Conservation (phyloP, 2,797 vertebrate species). For the Momotus momota region DNA sequence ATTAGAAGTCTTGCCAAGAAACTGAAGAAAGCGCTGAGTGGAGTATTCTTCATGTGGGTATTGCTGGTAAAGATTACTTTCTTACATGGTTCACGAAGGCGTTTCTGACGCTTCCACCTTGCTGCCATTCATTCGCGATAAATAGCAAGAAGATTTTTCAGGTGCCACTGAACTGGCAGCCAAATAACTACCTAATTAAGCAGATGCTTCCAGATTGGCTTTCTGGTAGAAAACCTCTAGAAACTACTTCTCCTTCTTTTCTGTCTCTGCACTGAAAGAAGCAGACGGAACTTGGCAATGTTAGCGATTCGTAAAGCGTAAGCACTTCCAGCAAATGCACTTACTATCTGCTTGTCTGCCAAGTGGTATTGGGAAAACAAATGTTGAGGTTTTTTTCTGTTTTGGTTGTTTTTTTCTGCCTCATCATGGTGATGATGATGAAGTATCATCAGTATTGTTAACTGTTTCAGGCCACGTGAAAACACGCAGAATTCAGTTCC, state of each 20-base stretch:
- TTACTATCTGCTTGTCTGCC: background rate
- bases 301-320: background rate
- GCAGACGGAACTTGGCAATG: background rate
- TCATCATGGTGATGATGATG: background rate
- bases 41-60: background rate
- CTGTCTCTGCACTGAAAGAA: background rate
- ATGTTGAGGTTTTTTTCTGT: background rate
- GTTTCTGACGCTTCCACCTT: background rate
- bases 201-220: background rate
- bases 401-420: background rate
- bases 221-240: background rate
- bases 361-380: slow-evolving; percentile 2
- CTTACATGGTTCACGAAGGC: background rate
- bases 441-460: background rate
- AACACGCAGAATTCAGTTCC: background rate
- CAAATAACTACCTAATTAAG: background rate
- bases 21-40: background rate
- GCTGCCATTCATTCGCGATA: background rate
- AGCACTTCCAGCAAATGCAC: slow-evolving; percentile 1
- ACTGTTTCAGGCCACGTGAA: background rate
- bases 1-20: background rate
- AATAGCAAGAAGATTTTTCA: background rate
- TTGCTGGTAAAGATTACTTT: background rate
- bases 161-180: background rate
- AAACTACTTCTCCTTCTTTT: background rate